phyloP scores from a whole-genome alignment of 2,888 invertebrate species.

The Allolobophora icterica region DNA sequence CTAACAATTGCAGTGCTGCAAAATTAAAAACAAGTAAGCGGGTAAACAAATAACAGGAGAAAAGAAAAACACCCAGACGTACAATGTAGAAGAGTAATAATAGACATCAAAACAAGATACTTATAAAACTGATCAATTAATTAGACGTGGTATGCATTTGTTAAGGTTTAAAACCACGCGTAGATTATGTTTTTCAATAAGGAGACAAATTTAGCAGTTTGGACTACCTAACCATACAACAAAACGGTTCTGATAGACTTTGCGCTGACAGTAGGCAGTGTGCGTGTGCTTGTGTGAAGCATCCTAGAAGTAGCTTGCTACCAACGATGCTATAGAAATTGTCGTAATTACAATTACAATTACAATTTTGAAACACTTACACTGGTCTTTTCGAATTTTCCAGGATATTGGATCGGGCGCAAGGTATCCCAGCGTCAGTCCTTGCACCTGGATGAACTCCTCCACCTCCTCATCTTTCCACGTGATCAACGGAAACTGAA shows the following conservation, averaged over 20 bases:
- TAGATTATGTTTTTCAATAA: not conserved
- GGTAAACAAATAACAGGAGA: too few relatives aligned
- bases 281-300: too few relatives aligned
- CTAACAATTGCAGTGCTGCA: not conserved
- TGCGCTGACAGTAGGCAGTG: too few relatives aligned
- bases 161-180: not conserved
- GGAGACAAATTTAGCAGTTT: not conserved
- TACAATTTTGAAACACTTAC: not conserved
- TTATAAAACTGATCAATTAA: not conserved
- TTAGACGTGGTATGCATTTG: not conserved
- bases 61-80: too few relatives aligned
- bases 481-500: not conserved
- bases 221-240: not conserved
- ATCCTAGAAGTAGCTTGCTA: too few relatives aligned
- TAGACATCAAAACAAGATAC: too few relatives aligned
- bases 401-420: not conserved
- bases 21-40: not conserved
- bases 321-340: too few relatives aligned
- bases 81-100: too few relatives aligned
- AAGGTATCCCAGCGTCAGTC: not conserved
- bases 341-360: too few relatives aligned
- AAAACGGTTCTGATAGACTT: too few relatives aligned
- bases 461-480: conserved; percentile 13
- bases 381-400: conserved; percentile 4
- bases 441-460: not conserved